phyloP scores from a whole-genome alignment of 2,888 invertebrate species.

The Eurytoma adleriae region DNA sequence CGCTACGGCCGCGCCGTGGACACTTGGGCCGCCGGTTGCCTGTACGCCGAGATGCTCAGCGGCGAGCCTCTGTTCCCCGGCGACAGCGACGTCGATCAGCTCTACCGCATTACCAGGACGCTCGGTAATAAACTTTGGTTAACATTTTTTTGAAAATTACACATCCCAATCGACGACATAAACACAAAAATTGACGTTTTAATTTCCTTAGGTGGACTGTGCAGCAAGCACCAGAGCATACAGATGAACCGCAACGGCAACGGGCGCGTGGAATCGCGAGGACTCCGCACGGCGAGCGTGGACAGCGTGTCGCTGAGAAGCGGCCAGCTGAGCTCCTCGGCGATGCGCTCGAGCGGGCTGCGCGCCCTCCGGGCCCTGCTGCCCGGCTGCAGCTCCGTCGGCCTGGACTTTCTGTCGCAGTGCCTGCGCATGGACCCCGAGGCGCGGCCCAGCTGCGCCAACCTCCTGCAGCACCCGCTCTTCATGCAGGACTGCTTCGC shows the following conservation, averaged over 20 bases:
- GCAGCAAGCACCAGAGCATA: conserved; percentile 64
- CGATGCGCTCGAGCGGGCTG: conserved; percentile 63
- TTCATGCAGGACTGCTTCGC: conserved; percentile 83
- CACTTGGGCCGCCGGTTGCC: conserved; percentile 92
- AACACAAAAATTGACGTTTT: neutral
- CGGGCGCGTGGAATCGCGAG: conserved; percentile 62
- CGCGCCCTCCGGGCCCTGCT: conserved; percentile 72
- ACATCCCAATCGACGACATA: too few species aligned
- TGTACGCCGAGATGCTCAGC: conserved; percentile 90
- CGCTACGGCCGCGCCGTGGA: conserved; percentile 87
- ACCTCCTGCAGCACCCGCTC: conserved; percentile 82
- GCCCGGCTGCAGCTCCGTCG: conserved; percentile 74
- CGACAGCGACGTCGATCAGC: conserved; percentile 92
- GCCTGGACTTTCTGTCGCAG: conserved; percentile 78
- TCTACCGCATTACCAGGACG: conserved; percentile 87
- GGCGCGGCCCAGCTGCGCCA: conserved; percentile 80
- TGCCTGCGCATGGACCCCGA: conserved; percentile 83
- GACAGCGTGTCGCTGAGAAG: conserved; percentile 58
- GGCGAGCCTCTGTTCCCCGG: conserved; percentile 93
- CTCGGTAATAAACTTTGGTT: conserved; percentile 78
- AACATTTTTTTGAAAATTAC: too few species aligned
- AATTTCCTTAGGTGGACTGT: conserved; percentile 60
- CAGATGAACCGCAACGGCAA: conserved; percentile 62
- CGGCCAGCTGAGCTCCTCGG: conserved; percentile 35
- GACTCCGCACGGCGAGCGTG: conserved; percentile 69